These are phyloP conservation scores for Myioborus miniatus DNA, from an alignment of 2,797 vertebrate species.

Conservation along the genomic window DNA sequence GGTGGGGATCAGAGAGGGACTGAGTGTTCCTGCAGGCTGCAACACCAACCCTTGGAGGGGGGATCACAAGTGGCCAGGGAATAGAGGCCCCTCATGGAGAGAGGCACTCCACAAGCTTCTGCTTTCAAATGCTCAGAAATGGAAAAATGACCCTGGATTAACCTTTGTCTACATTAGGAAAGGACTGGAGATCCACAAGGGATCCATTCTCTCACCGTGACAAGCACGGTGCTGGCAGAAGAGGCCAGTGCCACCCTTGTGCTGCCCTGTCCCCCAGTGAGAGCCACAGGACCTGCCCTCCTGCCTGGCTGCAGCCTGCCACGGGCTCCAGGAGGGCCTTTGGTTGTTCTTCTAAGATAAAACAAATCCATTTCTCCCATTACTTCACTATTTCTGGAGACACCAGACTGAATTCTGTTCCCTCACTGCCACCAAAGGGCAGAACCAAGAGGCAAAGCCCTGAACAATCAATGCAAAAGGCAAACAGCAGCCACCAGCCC, in stretches of 20 bases:
- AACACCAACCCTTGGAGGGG: neutral
- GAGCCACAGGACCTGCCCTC: neutral
- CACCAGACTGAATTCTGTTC: neutral
- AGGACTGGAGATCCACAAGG: neutral
- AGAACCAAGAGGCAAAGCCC: neutral
- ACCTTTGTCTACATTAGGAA: neutral
- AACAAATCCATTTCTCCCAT: neutral
- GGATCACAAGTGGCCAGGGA: neutral
- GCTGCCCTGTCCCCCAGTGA: neutral
- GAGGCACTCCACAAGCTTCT: neutral
- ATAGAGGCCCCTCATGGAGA: neutral
- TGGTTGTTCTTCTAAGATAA: neutral
- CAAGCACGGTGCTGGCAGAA: neutral
- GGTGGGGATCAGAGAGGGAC: neutral
- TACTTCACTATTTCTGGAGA: neutral
- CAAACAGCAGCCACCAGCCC: neutral
- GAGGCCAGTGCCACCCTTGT: neutral
- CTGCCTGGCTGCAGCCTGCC: neutral
- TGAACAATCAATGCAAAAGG: neutral
- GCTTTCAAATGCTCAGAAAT: neutral
- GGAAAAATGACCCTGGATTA: neutral
- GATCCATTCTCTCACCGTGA: neutral
- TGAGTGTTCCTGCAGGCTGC: neutral
- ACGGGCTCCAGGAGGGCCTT: neutral
- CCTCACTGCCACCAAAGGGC: neutral